phyloP scores from a whole-genome alignment of 1,140 invertebrate species.

The Hycleus phaleratus region DNA sequence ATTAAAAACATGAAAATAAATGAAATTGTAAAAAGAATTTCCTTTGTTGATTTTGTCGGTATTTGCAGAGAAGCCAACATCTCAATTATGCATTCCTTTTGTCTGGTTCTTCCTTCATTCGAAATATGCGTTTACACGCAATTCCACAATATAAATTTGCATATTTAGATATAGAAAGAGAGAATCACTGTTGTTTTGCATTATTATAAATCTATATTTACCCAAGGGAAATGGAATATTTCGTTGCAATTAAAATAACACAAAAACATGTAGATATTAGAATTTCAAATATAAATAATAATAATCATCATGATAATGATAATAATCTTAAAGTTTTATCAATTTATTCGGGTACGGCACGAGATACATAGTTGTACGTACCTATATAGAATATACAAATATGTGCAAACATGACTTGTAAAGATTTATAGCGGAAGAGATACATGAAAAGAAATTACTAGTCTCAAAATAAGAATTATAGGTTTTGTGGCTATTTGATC shows the following conservation, averaged over 20 bases:
- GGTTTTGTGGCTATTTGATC: conserved; percentile 5
- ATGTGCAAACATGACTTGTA: too few relatives aligned
- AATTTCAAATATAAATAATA: too few relatives aligned
- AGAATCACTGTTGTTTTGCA: not conserved
- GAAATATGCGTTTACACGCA: conserved; percentile 17
- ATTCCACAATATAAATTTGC: conserved; percentile 16
- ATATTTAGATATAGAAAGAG: conserved; percentile 10
- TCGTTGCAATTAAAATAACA: too few relatives aligned
- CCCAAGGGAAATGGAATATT: too few relatives aligned
- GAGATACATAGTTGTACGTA: too few relatives aligned
- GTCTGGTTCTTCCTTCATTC: conserved; percentile 7
- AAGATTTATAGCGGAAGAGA: conserved; percentile 14
- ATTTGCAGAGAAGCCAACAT: conserved; percentile 16
- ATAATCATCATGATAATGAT: too few relatives aligned
- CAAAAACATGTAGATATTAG: too few relatives aligned
- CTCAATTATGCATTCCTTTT: conserved; percentile 18
- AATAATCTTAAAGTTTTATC: too few relatives aligned
- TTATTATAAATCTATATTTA: too few relatives aligned
- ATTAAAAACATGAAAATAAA: too few relatives aligned
- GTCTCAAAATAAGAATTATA: conserved; percentile 12
- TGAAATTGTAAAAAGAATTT: conserved; percentile 6
- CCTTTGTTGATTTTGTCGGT: conserved; percentile 15
- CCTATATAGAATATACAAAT: too few relatives aligned
- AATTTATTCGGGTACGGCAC: too few relatives aligned
- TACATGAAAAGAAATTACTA: conserved; percentile 16